Evolutionary conservation across 2,888 invertebrate genomes (phyloP), one percentile per base, ranked within the genome.

Genomic region (Zaprionus bogoriensis): DNA sequence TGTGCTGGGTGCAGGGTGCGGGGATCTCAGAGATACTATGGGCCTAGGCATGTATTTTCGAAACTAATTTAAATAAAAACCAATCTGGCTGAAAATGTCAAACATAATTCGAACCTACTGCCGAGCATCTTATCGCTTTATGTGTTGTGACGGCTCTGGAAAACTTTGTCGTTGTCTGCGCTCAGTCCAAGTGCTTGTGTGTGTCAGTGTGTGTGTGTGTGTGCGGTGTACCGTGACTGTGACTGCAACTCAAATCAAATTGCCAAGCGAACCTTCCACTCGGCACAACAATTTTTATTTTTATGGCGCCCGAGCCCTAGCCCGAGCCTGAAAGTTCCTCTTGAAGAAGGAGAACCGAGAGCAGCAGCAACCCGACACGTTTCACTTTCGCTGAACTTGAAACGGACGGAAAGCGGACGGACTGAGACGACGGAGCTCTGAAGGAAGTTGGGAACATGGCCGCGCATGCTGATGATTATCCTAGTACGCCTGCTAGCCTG

Each of bases 21-120:
- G 14, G 19, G 32, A 14, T 2, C 1, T n/a, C n/a, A n/a, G 14
- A 14, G 14, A 7, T 14, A 14, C 2, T 6, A 10, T 36, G 9
- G 23, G 9, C 44, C 59, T 52, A 38, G 51, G 68, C 48, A 75
- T 81, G 73, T 80, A 82, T 76, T n/a, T n/a, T 74, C 48, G 59
- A 81, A 86, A 86, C 84, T 83, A 86, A 83, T 83, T 83, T 83
- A 81, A 82, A 82, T 82, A 82, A 82, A 86, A 82, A 77, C 81
- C 80, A 85, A 81, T 81, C 80, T 81, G 73, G 79, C 82, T 76
- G 73, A 72, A 72, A 74, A 74, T 73, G 67, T 66, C 76, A 74
- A 69, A 69, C 58, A 75, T 76, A 76, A 76, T 76, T 73, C 61
- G 68, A 68, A 64, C 61, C 76, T 58, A 74, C 75, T 75, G 58